Conservation (phyloP, 2,113 vertebrate genomes). For the Verasper variegatus region DNA sequence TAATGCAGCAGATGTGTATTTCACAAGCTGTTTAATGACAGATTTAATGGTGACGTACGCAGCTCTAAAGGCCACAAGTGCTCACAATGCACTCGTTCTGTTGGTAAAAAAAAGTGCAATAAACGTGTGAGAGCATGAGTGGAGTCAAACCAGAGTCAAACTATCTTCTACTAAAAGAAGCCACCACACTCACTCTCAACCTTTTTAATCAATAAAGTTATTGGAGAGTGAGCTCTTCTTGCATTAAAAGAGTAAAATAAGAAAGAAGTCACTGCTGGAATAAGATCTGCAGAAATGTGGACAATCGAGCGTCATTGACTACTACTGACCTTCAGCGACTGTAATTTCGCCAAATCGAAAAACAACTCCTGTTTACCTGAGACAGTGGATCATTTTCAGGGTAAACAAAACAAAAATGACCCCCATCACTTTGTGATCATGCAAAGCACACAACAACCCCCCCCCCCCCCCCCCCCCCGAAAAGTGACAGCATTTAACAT, state of each 20-base stretch:
- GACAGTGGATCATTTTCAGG: constrained; percentile 19
- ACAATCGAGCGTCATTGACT: constrained; percentile 3
- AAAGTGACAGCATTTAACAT: constrained; percentile 60
- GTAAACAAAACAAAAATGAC: constrained; percentile 68
- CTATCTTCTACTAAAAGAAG: constrained; percentile 17
- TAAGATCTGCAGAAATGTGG: constrained; percentile 10
- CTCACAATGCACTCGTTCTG: constrained; percentile 27
- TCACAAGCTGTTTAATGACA: constrained; percentile 73
- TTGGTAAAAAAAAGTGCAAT: constrained; percentile 28
- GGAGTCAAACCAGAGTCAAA: constrained; percentile 19
- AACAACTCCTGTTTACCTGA: constrained; percentile 4
- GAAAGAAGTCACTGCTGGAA: constrained; percentile 13
- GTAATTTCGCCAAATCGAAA: background rate
- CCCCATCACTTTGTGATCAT: constrained; percentile 59
- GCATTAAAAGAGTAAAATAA: constrained; percentile 51
- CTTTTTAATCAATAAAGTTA: constrained; percentile 42
- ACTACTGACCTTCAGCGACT: constrained; percentile 37
- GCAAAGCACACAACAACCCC: constrained; percentile 55
- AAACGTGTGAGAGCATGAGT: constrained; percentile 32
- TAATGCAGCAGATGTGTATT: constrained; percentile 55
- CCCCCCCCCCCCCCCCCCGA: constrained; percentile 6
- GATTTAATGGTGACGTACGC: constrained; percentile 65
- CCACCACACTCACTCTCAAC: constrained; percentile 12
- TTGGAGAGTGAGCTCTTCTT: constrained; percentile 36
- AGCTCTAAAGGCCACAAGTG: constrained; percentile 53